Base-by-base conservation (phyloP, 2,888 invertebrate species). In the Allolobophora icterica region DNA sequence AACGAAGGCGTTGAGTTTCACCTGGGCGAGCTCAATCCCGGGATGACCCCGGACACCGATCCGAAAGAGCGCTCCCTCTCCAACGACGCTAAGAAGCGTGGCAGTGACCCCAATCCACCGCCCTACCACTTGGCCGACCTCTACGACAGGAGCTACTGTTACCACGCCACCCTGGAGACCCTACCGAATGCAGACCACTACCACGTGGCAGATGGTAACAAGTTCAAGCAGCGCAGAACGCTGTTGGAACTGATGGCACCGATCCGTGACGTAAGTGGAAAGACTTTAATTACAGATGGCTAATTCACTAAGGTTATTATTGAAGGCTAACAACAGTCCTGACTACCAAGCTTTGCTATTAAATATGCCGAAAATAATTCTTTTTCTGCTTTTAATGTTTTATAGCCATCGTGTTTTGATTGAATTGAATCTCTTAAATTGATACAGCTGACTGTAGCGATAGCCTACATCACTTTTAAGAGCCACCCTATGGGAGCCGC, bases 161-260 rank as follows among this genome's bases (percentile, higher is more conserved):
- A 71, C 71, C 71, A 71, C 30, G n/a, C 0, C 19, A 97, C 97
- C 0, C 96, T 97, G 93, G 98, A 98, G 95, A 97, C 97, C 1
- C 95, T 98, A 84, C 98, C 98, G 0, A 96, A 97, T 91, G 96
- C 97, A 95, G 97, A 98, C 94, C 97, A 98, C 95, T 98, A 98
- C 94, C 96, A 97, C 94, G 15, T 71, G 71, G 71, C 71, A 71
- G 71, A 71, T 30, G 71, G 71, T 1, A 71, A 71, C 71, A 71
- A n/a, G 11, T 71, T 71, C 71, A 71, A 71, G 17, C 71, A 71
- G 71, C 71, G 71, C 30, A 71, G 71, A n/a, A n/a, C 71, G 71
- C n/a, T 71, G 71, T 71, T n/a, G 30, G 71, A 71, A n/a, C n/a
- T 71, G n/a, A 30, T 71, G 71, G 71, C 30, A 71, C 71, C 71